Base-by-base conservation (phyloP, 2,797 vertebrate genomes). In the Enteromius viviparus region DNA sequence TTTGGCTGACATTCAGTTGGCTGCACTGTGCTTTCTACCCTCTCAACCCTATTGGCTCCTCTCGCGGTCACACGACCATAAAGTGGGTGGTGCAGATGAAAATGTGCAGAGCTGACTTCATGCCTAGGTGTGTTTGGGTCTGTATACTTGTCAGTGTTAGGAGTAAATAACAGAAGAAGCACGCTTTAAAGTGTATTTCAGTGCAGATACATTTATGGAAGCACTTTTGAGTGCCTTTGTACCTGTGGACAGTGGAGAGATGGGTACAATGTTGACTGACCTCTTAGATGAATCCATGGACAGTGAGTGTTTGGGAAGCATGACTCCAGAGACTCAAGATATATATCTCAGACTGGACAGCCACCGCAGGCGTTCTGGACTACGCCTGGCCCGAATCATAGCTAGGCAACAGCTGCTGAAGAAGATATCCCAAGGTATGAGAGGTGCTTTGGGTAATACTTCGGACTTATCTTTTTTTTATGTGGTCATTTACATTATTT, bases 341-440 rank as follows among this genome's bases (percentile, higher is more conserved):
- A 80, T 92, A 84, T 95, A 93, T 91, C 92, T 95, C 89, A 91
- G 94, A 84, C 91, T 94, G 88, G 93, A 92, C 6, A 92, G 90
- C 15, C 90, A 89, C 8, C 87, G 85, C 1, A 89, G 90, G 10
- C 92, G 93, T 53, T 94, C 94, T 0, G 93, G 93, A 80, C 89
- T 95, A 42, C 93, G 93, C 6, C 91, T 95, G 85, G 94, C 93
- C 0, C 93, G 94, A 65, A 92, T 95, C 85, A 91, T 95, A 6
- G 90, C 94, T 51, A 92, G 94, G 49, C 85, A 93, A 81, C 93
- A 93, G 89, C 90, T 94, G 82, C 88, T 95, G 0, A 79, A 82
- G 74, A 92, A 86, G 88, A 89, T 95, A 85, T 82, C 78, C 70
- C 88, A 89, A 95, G 94, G 94, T 95, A 94, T 89, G 85, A 68